phyloP scores from a whole-genome alignment of 2,113 vertebrate genomes.

The Cervus canadensis region DNA sequence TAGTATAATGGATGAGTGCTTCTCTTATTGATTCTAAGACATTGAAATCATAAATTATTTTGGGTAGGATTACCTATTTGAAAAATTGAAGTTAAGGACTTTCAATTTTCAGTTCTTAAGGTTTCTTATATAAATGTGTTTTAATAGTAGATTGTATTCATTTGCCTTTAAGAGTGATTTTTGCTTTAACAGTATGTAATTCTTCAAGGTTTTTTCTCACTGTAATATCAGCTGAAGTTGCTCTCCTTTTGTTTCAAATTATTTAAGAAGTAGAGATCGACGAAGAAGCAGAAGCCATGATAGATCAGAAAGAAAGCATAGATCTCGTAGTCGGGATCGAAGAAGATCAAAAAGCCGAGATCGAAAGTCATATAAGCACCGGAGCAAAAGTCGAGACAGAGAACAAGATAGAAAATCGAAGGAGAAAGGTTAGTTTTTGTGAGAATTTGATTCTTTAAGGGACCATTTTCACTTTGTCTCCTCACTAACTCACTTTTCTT shows the following conservation, averaged over 20 bases:
- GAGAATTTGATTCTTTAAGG: constrained; percentile 9
- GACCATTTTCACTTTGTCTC: neutral
- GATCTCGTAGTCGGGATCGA: constrained; percentile 93
- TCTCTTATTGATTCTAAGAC: neutral
- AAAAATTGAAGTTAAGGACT: neutral
- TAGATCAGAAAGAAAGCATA: constrained; percentile 89
- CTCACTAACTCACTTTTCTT: neutral
- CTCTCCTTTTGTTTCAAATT: constrained; percentile 8
- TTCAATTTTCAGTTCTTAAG: neutral
- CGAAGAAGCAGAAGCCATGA: constrained; percentile 92
- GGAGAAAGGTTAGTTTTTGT: constrained; percentile 91
- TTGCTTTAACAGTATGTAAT: neutral
- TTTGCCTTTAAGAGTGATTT: neutral
- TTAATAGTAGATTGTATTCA: neutral
- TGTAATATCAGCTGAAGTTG: constrained; percentile 10
- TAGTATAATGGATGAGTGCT: neutral
- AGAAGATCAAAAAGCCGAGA: constrained; percentile 94
- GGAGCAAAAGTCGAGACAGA: constrained; percentile 90
- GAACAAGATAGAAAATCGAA: constrained; percentile 92
- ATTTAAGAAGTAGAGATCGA: constrained; percentile 88
- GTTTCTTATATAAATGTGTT: constrained; percentile 26
- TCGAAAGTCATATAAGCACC: constrained; percentile 93
- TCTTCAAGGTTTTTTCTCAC: neutral
- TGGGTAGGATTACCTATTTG: neutral
- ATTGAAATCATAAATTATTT: neutral